phyloP scores from a whole-genome alignment of 2,888 invertebrate species.

The Brassicogethes aeneus region DNA sequence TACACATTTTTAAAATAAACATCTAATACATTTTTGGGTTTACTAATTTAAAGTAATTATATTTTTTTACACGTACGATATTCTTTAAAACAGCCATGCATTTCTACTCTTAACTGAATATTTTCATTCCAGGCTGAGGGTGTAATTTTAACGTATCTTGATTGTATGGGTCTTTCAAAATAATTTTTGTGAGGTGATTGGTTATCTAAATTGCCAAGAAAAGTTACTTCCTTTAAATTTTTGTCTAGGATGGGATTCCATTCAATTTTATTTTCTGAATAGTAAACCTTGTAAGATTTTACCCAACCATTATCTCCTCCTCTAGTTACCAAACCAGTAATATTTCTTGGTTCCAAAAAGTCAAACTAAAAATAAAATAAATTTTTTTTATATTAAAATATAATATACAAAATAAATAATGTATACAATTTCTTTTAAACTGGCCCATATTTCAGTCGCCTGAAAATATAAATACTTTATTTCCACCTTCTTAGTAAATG shows the following conservation, averaged over 20 bases:
- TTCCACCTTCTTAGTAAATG: too few species aligned
- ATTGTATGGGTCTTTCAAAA: slow-evolving; percentile 64
- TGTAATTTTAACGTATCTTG: slow-evolving; percentile 57
- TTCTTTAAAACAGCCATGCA: slow-evolving; percentile 68
- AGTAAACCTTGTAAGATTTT: slow-evolving; percentile 61
- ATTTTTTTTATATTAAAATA: slow-evolving; percentile 2
- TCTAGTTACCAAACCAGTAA: slow-evolving; percentile 71
- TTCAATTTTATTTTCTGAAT: slow-evolving; percentile 59
- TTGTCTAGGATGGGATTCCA: slow-evolving; percentile 61
- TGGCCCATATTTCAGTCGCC: too few species aligned
- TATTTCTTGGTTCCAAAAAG: slow-evolving; percentile 62
- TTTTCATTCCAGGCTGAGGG: slow-evolving; percentile 65
- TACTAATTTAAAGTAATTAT: too few species aligned
- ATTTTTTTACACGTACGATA: slow-evolving; percentile 55
- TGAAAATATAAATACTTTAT: slow-evolving; percentile 1
- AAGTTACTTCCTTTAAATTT: slow-evolving; percentile 48
- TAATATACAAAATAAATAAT: neutral
- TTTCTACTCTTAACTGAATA: slow-evolving; percentile 66
- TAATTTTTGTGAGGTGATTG: slow-evolving; percentile 51
- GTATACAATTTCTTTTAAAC: too few species aligned
- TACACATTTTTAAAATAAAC: too few species aligned
- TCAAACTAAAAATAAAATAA: slow-evolving; percentile 50
- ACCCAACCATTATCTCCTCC: slow-evolving; percentile 68
- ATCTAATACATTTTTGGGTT: too few species aligned
- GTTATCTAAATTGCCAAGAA: slow-evolving; percentile 65